Base-by-base conservation (phyloP, 2,888 invertebrate genomes). In the Torymus aiolomorphi region DNA sequence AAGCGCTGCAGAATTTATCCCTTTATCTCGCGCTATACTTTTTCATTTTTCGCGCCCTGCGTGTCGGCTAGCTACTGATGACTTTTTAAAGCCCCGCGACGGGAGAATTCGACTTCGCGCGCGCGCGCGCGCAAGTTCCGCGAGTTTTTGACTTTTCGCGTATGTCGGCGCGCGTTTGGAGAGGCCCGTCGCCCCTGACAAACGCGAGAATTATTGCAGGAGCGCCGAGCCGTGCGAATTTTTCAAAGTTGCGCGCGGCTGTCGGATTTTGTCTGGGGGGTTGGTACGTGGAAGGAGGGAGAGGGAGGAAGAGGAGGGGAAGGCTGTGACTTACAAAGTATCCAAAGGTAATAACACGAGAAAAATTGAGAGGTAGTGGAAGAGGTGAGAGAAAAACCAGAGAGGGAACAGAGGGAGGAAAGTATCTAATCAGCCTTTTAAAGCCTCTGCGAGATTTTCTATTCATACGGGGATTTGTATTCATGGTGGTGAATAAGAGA, bases 121-220 rank as follows among this genome's bases (percentile, higher is more conserved):
- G 63, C 20, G n/a, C 14, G 3, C 57, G 65, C 56, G 31, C 56
- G 49, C 63, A 57, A 69, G 42, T 62, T 54, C 72, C 52, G 24
- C 16, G 18, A 71, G 16, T 57, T 57, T 57, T 73, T 20, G 66
- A 66, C 52, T 73, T 73, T 73, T 73, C 73, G 14, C 70, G 31
- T 8, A 3, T 8, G 31, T 8, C 20, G 20, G 31, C 31, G 4
- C 31, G 31, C 3, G 31, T 2, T 3, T 24, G 2, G 31, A 31
- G 4, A 20, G 10, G 70, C 57, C 24, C 63, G 14, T 62, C 70
- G 42, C 31, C 31, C n/a, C 59, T 75, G 76, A 76, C 72, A 80
- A 80, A 80, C 76, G 80, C 80, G 76, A 80, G 76, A 80, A 80
- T 80, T 80, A 80, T 80, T 62, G 67, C 65, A 49, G 51, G 56